Percentiles rank a stretch among this genome's conserved stretches.
Conservation (phyloP, 2,888 invertebrate species). For the Agonum fuliginosum region DNA sequence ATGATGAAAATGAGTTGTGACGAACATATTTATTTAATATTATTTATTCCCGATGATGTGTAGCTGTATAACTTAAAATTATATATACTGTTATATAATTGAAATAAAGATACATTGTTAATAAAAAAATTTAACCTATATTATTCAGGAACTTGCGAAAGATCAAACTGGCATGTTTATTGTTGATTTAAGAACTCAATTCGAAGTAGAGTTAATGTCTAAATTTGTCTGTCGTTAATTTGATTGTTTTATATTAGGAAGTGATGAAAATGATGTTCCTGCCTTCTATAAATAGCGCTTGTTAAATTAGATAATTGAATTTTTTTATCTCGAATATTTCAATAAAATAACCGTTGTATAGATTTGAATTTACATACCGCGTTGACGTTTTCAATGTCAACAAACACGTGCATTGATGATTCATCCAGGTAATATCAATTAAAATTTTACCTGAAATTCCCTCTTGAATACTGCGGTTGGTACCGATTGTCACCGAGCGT, state of each 20-base stretch:
- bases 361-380: not conserved
- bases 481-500: conserved; percentile 7
- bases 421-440: conserved; percentile 45
- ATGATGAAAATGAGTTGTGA: conserved; percentile 27
- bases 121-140: conserved; percentile 15
- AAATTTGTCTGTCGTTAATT: conserved; percentile 16
- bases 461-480: conserved; percentile 27
- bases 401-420: conserved; percentile 51
- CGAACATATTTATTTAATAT: conserved; percentile 55
- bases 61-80: conserved; percentile 53
- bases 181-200: not conserved
- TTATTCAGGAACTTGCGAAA: not conserved
- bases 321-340: not conserved
- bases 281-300: conserved; percentile 6
- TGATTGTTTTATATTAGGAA: conserved; percentile 47
- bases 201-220: not conserved
- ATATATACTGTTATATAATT: conserved; percentile 58
- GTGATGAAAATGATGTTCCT: conserved; percentile 35
- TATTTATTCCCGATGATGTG: conserved; percentile 57
- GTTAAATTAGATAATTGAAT: conserved; percentile 26
- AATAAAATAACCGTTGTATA: not conserved
- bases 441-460: conserved; percentile 47
- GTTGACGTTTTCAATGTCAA: conserved; percentile 50
- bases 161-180: not conserved
- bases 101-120: conserved; percentile 56